phyloP scores from a whole-genome alignment of 1,140 invertebrate species.

The Dermatophagoides farinae region DNA sequence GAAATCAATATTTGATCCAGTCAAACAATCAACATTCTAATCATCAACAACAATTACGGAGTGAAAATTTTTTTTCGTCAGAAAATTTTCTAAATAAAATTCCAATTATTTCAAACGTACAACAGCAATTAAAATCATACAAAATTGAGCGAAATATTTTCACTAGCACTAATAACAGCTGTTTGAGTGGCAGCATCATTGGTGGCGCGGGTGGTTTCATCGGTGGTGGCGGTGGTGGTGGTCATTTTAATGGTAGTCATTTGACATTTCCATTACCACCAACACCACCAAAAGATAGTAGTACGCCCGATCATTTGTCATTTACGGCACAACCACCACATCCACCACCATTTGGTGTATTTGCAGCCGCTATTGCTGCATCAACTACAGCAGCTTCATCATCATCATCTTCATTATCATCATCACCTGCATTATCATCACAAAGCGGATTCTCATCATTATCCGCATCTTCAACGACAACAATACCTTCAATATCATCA shows the following conservation, averaged over 20 bases:
- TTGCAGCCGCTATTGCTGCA: background rate
- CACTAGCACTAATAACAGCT: background rate
- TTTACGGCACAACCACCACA: background rate
- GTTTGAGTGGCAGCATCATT: background rate
- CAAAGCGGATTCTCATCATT: background rate
- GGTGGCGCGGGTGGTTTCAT: background rate
- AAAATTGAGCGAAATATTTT: background rate
- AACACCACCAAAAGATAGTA: constrained; percentile 1
- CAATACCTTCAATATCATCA: background rate
- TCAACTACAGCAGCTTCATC: background rate
- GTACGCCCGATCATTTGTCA: constrained; percentile 4
- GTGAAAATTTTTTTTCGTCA: too few species aligned
- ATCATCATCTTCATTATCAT: background rate
- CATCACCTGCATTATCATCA: background rate
- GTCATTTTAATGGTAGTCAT: background rate
- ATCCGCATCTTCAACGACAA: background rate
- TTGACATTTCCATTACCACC: constrained; percentile 5
- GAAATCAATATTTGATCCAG: too few species aligned
- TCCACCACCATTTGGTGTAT: background rate
- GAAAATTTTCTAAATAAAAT: too few species aligned
- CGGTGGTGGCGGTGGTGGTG: background rate
- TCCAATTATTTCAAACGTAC: background rate
- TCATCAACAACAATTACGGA: too few species aligned
- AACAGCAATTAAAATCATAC: background rate
- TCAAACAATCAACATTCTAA: too few species aligned